Base-by-base conservation (phyloP, 2,113 vertebrate genomes). In the Philantomba maxwellii region DNA sequence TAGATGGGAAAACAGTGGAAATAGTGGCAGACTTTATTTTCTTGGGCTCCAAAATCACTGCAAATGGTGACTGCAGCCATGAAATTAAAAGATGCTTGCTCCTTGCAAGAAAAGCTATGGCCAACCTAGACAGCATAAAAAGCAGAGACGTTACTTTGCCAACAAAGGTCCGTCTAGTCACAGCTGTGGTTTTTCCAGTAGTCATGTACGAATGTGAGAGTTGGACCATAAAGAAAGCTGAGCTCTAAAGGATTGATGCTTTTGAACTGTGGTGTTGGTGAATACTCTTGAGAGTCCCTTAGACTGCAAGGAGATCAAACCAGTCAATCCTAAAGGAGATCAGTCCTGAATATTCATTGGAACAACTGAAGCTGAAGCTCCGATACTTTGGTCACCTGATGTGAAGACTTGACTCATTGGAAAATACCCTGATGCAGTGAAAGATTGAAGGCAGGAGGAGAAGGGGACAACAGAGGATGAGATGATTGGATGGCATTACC, bases 201-300 rank as follows among this genome's bases (percentile, higher is more conserved):
- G 66, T 39, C 66, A 23, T 6, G n/a, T 70, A 36, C 2, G 2
- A 19, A 70, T 70, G n/a, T 70, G 66, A 70, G 66, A 70, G n/a
- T 36, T 70, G 66, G n/a, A 70, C n/a, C 5, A 23, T 23, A 23
- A 70, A 5, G 19, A 36, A 70, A 6, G 66, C n/a, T 39, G 66
- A 70, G 19, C 2, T 0, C 66, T 0, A 1, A 70, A 70, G 19
- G 23, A 70, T 39, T 70, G n/a, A 70, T 39, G n/a, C n/a, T 36
- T 39, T 70, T 70, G n/a, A 70, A 70, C n/a, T 70, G n/a, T 70
- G n/a, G 9, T 70, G n/a, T 39, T 70, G 66, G 19, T 23, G n/a
- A 23, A 70, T 1, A 70, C 19, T 36, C 66, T 39, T 70, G 10
- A 39, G 19, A 70, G 19, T 70, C n/a, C 39, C 66, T 39, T 70